A percentile compares a stretch with the other conserved stretches of the same genome.
Conservation (phyloP, 2,113 vertebrate genomes). For the Polyodon spathula region DNA sequence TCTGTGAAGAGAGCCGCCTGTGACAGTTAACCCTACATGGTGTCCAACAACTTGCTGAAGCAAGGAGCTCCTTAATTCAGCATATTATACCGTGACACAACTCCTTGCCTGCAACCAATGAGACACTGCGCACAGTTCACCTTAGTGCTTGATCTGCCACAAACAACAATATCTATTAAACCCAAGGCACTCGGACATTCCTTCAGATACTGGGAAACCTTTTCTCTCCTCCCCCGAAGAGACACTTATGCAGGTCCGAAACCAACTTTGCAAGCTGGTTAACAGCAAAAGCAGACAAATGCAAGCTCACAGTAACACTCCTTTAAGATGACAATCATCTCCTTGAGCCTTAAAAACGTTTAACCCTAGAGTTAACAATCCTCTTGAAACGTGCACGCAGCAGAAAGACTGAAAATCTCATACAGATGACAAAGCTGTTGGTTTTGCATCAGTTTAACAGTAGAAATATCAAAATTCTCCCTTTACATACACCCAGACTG, state of each 20-base stretch:
- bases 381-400: not conserved
- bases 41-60: not conserved
- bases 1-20: not conserved
- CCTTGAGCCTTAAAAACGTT: not conserved
- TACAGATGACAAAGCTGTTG: not conserved
- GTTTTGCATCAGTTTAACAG: not conserved
- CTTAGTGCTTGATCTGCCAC: not conserved
- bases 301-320: not conserved
- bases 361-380: not conserved
- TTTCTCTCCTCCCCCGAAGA: not conserved
- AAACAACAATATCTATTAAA: not conserved
- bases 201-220: not conserved
- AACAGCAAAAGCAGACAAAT: not conserved
- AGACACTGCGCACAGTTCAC: not conserved
- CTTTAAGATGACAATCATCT: not conserved
- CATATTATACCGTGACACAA: not conserved
- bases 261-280: too few species aligned
- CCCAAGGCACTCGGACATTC: not conserved
- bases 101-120: not conserved
- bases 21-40: conserved; percentile 3
- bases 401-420: not conserved
- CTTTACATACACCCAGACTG: not conserved
- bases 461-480: not conserved
- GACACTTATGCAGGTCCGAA: not conserved
- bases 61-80: not conserved